These are phyloP conservation scores for Nesidiocoris tenuis DNA, from an alignment of 2,888 invertebrate species.

Conservation along the genomic window DNA sequence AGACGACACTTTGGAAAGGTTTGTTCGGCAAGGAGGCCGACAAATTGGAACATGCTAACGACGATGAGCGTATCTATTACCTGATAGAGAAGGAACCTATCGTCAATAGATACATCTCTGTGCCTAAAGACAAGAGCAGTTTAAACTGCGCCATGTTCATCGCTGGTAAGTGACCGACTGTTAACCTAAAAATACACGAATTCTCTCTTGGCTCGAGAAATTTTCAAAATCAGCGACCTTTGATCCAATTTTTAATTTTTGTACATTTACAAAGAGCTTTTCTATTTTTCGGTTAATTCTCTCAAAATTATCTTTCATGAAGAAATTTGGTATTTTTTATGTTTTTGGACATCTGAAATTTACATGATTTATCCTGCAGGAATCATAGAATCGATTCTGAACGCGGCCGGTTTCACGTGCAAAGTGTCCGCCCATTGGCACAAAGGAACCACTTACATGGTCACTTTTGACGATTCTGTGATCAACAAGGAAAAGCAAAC, in stretches of 20 bases:
- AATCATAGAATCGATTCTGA: conserved; percentile 93
- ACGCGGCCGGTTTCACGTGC: conserved; percentile 89
- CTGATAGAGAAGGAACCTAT: conserved; percentile 97
- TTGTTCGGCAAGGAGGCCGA: conserved; percentile 98
- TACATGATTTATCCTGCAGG: no score
- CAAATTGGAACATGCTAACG: conserved; percentile 96
- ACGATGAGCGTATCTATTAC: conserved; percentile 96
- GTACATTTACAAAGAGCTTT: no score
- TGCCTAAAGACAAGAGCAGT: conserved; percentile 95
- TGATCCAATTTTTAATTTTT: no score
- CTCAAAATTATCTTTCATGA: no score
- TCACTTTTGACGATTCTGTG: conserved; percentile 93
- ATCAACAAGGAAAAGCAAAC: conserved; percentile 86
- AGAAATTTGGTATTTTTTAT: no score
- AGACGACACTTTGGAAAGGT: conserved; percentile 95
- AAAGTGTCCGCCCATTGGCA: conserved; percentile 99
- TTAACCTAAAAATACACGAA: no score
- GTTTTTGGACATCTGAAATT: no score
- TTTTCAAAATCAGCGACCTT: no score
- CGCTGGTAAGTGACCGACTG: conserved; percentile 67
- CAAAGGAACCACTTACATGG: conserved; percentile 98
- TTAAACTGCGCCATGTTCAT: conserved; percentile 98
- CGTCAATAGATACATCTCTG: conserved; percentile 94
- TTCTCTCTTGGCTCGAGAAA: no score
- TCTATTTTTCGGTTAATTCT: no score